These are phyloP conservation scores for Cephalopachus bancanus DNA, from an alignment of 2,797 vertebrate genomes.

Conservation along the genomic window DNA sequence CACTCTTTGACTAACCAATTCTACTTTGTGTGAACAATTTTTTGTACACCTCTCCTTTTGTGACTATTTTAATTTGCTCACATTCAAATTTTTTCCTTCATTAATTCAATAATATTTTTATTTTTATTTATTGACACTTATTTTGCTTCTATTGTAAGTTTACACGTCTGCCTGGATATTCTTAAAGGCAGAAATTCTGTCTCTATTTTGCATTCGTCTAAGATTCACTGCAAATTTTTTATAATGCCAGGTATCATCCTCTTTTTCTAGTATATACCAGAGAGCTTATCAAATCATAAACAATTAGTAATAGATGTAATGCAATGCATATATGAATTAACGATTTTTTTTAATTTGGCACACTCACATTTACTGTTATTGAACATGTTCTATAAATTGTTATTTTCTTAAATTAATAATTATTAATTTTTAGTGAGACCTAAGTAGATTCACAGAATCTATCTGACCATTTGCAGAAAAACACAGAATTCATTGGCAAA, in stretches of 20 bases:
- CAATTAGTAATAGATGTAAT: not conserved
- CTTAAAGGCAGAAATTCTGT: not conserved
- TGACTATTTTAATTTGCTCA: not conserved
- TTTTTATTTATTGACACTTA: not conserved
- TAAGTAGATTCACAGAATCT: not conserved
- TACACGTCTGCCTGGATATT: not conserved
- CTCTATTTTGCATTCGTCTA: not conserved
- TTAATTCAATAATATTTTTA: not conserved
- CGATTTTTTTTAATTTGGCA: not conserved
- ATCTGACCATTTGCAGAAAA: not conserved
- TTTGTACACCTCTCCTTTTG: not conserved
- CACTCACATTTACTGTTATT: not conserved
- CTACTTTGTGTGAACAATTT: not conserved
- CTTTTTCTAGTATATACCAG: not conserved
- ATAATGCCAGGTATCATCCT: not conserved
- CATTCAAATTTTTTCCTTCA: not conserved
- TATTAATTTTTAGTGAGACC: not conserved
- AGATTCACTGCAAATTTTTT: not conserved
- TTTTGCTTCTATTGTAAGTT: not conserved
- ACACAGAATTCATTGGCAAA: not conserved
- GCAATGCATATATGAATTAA: not conserved
- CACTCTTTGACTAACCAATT: not conserved
- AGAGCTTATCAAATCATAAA: not conserved
- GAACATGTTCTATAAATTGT: not conserved
- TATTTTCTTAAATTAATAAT: not conserved